Percentiles rank a stretch among this genome's conserved stretches.
These are phyloP conservation scores for Nomada hirtipes DNA, from an alignment of 2,888 invertebrate genomes.

Conservation along the genomic window DNA sequence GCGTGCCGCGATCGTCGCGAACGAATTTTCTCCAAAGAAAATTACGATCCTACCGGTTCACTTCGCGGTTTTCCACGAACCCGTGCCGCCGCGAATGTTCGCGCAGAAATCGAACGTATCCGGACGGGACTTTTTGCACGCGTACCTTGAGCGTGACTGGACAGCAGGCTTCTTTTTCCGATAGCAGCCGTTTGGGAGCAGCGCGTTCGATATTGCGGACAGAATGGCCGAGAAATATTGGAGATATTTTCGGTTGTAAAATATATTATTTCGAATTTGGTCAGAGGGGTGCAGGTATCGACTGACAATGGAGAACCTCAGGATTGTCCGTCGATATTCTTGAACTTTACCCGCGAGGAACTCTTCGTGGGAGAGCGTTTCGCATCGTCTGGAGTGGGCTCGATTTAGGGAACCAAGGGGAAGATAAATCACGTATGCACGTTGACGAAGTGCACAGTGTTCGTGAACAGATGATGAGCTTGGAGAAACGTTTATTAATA, in stretches of 20 bases:
- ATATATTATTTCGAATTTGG: background rate
- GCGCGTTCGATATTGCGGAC: background rate
- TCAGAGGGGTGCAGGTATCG: background rate
- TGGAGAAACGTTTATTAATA: too few relatives aligned
- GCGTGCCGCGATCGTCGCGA: background rate
- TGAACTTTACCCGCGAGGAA: background rate
- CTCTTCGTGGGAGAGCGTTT: background rate
- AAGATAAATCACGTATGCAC: background rate
- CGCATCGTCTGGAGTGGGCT: background rate
- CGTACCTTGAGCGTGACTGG: conserved; percentile 10
- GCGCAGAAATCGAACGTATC: background rate
- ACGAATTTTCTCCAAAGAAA: background rate
- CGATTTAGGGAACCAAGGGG: background rate
- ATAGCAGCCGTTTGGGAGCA: background rate
- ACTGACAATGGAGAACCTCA: background rate
- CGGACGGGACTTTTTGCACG: background rate
- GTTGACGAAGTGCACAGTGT: background rate
- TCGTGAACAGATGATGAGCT: background rate
- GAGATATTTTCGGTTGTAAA: background rate
- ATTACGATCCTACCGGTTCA: background rate
- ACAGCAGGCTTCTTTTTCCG: conserved; percentile 8
- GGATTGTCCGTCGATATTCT: background rate
- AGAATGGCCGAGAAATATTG: background rate
- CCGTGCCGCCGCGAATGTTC: background rate
- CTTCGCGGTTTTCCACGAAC: background rate